Conservation (phyloP, 2,113 vertebrate species). For the Chunga burmeisteri region DNA sequence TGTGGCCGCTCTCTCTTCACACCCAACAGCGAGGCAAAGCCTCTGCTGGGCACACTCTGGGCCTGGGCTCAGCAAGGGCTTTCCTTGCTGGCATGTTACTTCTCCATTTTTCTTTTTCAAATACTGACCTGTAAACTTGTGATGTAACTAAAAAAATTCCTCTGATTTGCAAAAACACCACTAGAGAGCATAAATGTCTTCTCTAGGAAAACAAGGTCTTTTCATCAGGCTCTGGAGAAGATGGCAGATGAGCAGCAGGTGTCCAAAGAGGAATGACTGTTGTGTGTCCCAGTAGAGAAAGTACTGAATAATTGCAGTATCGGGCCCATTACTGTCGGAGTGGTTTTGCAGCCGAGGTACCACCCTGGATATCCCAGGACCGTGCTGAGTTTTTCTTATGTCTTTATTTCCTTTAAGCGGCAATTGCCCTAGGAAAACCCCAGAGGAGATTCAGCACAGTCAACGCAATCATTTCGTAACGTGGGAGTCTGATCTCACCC, state of each 20-base stretch:
- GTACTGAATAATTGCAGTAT: not conserved
- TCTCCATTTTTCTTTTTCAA: not conserved
- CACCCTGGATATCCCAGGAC: not conserved
- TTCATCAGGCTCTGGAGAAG: not conserved
- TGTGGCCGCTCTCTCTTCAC: not conserved
- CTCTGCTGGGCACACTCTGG: not conserved
- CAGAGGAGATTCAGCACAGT: not conserved
- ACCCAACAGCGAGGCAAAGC: not conserved
- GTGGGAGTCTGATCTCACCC: conserved; percentile 22
- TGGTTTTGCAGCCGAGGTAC: not conserved
- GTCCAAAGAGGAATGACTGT: not conserved
- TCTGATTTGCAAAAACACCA: not conserved
- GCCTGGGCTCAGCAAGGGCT: not conserved
- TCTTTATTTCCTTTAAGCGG: not conserved
- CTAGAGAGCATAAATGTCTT: not conserved
- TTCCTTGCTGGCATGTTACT: rapidly evolving
- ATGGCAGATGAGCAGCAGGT: not conserved
- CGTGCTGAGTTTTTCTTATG: not conserved
- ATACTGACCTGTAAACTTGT: not conserved
- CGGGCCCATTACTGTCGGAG: not conserved
- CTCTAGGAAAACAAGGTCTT: not conserved
- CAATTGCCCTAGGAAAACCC: not conserved
- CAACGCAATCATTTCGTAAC: not conserved
- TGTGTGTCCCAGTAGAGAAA: not conserved
- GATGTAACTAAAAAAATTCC: not conserved